Percentiles rank a stretch among this genome's conserved stretches.
phyloP scores from a whole-genome alignment of 2,797 vertebrate genomes.

The Tapirus indicus region DNA sequence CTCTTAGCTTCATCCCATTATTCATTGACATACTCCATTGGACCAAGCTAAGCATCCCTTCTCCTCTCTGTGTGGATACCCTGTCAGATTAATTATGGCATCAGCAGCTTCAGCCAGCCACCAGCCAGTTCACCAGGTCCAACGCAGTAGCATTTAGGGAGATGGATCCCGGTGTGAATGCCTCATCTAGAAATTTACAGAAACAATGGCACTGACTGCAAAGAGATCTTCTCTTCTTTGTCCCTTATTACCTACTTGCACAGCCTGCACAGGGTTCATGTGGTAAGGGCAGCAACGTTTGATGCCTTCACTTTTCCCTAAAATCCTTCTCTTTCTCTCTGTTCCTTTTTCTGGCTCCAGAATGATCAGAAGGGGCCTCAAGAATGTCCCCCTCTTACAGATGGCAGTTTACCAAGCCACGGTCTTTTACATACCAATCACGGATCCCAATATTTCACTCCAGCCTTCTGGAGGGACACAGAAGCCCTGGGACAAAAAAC shows the following conservation, averaged over 20 bases:
- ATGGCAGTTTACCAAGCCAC: slow-evolving; percentile 11
- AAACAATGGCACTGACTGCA: neutral
- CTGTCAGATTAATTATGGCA: slow-evolving; percentile 54
- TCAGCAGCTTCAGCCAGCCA: neutral
- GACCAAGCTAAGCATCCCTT: slow-evolving; percentile 49
- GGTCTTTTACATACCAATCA: neutral
- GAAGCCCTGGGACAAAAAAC: neutral
- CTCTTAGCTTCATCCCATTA: slow-evolving; percentile 57
- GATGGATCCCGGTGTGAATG: neutral
- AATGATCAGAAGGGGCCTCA: neutral
- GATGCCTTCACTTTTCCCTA: slow-evolving; percentile 33
- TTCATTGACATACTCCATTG: slow-evolving; percentile 26
- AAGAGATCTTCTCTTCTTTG: slow-evolving; percentile 2
- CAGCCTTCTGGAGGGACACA: neutral
- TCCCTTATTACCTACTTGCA: slow-evolving; percentile 34
- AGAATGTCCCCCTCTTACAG: neutral
- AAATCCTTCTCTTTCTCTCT: slow-evolving; percentile 17
- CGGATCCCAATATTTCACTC: neutral
- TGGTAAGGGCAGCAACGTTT: neutral
- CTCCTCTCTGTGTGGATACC: neutral
- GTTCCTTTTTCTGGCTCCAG: slow-evolving; percentile 33
- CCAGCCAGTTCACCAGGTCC: neutral
- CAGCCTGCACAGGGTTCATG: neutral
- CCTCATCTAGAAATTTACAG: slow-evolving; percentile 20
- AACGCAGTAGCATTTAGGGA: slow-evolving; percentile 2